These are phyloP conservation scores for Thera britannica DNA, from an alignment of 2,888 invertebrate genomes.

Conservation along the genomic window DNA sequence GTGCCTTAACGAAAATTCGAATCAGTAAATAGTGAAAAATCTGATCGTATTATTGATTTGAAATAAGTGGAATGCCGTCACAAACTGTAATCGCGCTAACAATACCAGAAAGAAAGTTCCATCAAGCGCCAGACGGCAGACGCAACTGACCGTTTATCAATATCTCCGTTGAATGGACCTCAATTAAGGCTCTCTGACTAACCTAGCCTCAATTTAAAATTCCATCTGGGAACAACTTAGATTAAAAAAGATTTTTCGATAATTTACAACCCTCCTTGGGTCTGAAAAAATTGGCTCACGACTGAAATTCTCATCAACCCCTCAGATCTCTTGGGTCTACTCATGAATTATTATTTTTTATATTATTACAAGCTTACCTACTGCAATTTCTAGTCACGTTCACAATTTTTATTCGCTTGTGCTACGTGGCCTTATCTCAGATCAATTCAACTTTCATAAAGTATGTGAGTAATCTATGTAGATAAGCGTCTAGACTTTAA, in stretches of 20 bases:
- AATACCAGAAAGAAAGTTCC: conserved; percentile 58
- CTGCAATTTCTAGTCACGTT: conserved; percentile 59
- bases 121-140: conserved; percentile 53
- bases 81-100: conserved; percentile 53
- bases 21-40: conserved; percentile 13
- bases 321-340: conserved; percentile 47
- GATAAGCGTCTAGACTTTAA: conserved; percentile 25
- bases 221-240: conserved; percentile 58
- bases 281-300: conserved; percentile 2
- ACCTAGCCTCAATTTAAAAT: conserved; percentile 61
- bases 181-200: conserved; percentile 67
- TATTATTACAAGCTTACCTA: conserved; percentile 49
- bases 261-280: conserved; percentile 61
- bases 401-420: conserved; percentile 47
- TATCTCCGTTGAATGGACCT: conserved; percentile 71
- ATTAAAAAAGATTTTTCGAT: conserved; percentile 47
- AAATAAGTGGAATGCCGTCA: conserved; percentile 43
- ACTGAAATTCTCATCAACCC: neutral
- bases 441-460: conserved; percentile 32
- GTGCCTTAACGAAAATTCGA: neutral
- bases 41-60: conserved; percentile 26
- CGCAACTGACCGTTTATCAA: conserved; percentile 69
- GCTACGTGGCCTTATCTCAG: conserved; percentile 38
- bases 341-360: conserved; percentile 59
- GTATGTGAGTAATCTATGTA: conserved; percentile 30